These are phyloP conservation scores for Oryzias javanicus DNA, from an alignment of 2,113 vertebrate genomes.

Conservation along the genomic window DNA sequence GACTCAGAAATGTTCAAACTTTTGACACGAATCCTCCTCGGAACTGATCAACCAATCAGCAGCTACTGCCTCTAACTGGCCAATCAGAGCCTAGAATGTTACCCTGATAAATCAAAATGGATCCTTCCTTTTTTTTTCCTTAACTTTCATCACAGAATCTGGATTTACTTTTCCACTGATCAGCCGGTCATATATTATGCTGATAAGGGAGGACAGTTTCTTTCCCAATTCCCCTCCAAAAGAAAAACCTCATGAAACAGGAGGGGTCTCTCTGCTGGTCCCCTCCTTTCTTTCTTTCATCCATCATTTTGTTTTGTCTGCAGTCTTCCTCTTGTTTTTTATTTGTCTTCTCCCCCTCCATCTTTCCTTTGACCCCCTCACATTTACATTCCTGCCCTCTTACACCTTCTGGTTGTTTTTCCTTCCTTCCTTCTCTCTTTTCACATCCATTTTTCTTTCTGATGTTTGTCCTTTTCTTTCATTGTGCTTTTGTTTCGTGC, in stretches of 20 bases:
- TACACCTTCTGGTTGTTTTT: neutral
- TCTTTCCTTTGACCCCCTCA: neutral
- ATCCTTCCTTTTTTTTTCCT: no score
- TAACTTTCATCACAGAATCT: no score
- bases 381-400: neutral
- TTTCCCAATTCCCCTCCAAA: neutral
- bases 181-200: no score
- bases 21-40: no score
- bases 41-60: no score
- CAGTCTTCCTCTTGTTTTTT: conserved; percentile 7
- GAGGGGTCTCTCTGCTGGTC: conserved; percentile 7
- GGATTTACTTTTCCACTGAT: no score
- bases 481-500: neutral
- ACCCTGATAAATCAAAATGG: no score
- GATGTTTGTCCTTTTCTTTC: no score
- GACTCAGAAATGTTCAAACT: no score
- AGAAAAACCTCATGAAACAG: conserved; percentile 27
- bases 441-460: neutral
- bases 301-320: conserved; percentile 14
- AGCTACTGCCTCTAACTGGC: no score
- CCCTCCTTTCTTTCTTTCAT: conserved; percentile 10
- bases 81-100: no score
- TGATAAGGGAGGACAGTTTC: no score
- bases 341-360: neutral
- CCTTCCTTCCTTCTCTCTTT: neutral